Evolutionary conservation across 2,888 invertebrate genomes (phyloP).

Genomic region (Callyntrura sp.): DNA sequence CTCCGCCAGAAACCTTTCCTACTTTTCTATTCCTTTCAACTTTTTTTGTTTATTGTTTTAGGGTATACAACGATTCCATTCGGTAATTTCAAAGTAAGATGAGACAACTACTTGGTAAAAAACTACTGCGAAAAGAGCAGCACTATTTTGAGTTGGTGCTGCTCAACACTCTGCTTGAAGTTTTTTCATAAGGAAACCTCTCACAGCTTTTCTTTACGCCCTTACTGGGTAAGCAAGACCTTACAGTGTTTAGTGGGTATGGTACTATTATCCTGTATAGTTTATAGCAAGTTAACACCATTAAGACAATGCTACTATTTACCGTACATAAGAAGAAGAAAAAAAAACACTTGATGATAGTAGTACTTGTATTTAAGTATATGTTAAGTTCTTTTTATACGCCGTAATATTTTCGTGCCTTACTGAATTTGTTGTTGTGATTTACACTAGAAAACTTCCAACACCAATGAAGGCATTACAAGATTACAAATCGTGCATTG

Average conservation of each 20-base stretch:
- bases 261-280: not conserved
- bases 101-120: too few relatives aligned
- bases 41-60: too few relatives aligned
- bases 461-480: conserved; percentile 29
- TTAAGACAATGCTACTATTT: conserved; percentile 30
- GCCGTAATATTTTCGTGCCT: conserved; percentile 63
- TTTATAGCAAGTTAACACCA: not conserved
- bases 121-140: too few relatives aligned
- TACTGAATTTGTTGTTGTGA: conserved; percentile 70
- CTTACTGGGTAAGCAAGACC: not conserved
- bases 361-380: conserved; percentile 13
- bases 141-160: too few relatives aligned
- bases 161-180: not conserved
- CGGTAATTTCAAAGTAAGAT: too few relatives aligned
- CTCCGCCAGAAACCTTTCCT: too few relatives aligned
- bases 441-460: conserved; percentile 50
- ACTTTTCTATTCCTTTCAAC: too few relatives aligned
- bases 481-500: conserved; percentile 20
- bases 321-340: not conserved
- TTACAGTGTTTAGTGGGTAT: not conserved
- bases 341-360: conserved; percentile 6
- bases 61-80: too few relatives aligned
- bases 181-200: not conserved
- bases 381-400: conserved; percentile 39
- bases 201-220: conserved; percentile 35